Base-by-base conservation (phyloP, 2,113 vertebrate species). In the Neogale vison region DNA sequence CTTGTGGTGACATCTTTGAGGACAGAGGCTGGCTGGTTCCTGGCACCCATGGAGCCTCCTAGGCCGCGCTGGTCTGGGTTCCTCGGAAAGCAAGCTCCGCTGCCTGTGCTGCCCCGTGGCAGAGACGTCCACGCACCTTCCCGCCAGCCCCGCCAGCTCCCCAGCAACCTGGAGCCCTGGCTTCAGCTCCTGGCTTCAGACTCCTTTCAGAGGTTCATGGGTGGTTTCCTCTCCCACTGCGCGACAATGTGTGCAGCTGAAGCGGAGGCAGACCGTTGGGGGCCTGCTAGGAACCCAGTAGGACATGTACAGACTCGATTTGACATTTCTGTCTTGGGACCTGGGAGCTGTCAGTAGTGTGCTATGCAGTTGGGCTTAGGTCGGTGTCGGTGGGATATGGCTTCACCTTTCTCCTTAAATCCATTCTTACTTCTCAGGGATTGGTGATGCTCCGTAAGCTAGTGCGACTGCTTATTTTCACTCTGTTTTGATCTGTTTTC, bases 401-500 rank as follows among this genome's bases (percentile, higher is more conserved):
- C n/a, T 84, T 79, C 24, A 31, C 2, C 0, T 36, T 82, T 94
- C 17, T 31, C 18, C 57, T 6, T 59, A n/a, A 72, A 12, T 8
- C 1, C 1, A 29, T 59, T 81, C 34, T 11, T 69, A 4, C 84
- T 96, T 87, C 84, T 82, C 3, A 50, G 65, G 42, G 84, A 26
- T 84, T 83, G 13, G 0, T 77, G 96, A 34, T 74, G 20, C 87
- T 89, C 45, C 21, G 24, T 23, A 67, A 61, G 3, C 29, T 42
- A 61, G 17, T 71, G 63, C 20, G n/a, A 34, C 85, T 90, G 63
- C 63, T 83, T 61, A 96, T 65, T 91, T 79, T 88, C n/a, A 18
- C 89, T 93, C 42, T 96, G 80, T 98, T 97, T 90, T 29, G 34
- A 85, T 83, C 42, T 31, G 0, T 96, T 98, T 98, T 96, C 47